Conservation (phyloP, 2,888 invertebrate genomes). For the Napeogenes sylphis region DNA sequence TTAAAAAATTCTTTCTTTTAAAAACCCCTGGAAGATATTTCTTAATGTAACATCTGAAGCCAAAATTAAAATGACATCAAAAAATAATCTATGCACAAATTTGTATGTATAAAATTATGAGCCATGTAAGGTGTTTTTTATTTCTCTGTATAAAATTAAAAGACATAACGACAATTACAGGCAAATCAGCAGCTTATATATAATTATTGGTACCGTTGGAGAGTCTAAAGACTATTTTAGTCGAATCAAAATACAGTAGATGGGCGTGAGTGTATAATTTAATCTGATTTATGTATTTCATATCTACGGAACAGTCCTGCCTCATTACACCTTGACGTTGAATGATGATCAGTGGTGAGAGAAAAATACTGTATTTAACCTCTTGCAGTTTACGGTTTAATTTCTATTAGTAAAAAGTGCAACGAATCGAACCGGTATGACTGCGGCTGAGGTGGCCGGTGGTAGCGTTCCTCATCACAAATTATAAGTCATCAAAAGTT, state of each 20-base stretch:
- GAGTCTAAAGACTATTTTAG: too few species aligned
- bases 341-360: constrained; percentile 58
- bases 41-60: too few species aligned
- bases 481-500: constrained; percentile 8
- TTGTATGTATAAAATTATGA: too few species aligned
- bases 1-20: too few species aligned
- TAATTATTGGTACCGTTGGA: too few species aligned
- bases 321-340: constrained; percentile 70
- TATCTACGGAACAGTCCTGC: constrained; percentile 49
- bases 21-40: too few species aligned
- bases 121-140: too few species aligned
- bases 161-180: too few species aligned
- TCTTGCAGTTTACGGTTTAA: constrained; percentile 60
- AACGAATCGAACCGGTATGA: constrained; percentile 32
- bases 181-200: too few species aligned
- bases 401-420: constrained; percentile 53
- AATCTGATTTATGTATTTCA: constrained; percentile 59
- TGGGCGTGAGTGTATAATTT: constrained; percentile 66
- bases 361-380: constrained; percentile 65
- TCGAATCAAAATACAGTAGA: constrained; percentile 38
- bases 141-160: too few species aligned
- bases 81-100: too few species aligned
- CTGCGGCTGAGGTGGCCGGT: constrained; percentile 15
- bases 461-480: constrained; percentile 22
- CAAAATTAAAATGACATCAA: too few species aligned